These are phyloP conservation scores for Gymnobelideus leadbeateri DNA, from an alignment of 2,113 vertebrate genomes.

Conservation along the genomic window DNA sequence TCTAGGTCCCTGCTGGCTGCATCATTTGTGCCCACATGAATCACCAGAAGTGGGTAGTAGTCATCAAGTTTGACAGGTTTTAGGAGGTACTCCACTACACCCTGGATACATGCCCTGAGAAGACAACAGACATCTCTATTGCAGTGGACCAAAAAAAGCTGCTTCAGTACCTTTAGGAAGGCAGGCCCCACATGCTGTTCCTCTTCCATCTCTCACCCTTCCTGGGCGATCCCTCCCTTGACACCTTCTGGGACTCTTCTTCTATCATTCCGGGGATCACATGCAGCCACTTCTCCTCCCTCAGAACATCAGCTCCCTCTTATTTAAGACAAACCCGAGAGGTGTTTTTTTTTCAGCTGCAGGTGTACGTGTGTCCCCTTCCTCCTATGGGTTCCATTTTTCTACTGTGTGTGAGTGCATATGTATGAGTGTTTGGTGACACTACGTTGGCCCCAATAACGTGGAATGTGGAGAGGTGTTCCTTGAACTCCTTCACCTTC, in stretches of 20 bases:
- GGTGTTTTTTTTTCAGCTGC: background rate
- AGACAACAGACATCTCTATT: background rate
- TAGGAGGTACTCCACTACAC: background rate
- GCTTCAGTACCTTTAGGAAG: background rate
- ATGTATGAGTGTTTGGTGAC: background rate
- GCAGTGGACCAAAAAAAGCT: background rate
- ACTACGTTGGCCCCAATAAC: background rate
- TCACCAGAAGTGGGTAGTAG: background rate
- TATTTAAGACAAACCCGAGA: background rate
- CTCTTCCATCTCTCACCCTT: background rate
- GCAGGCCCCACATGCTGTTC: background rate
- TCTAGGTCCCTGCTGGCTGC: background rate
- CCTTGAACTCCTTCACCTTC: conserved; percentile 4
- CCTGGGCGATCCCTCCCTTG: background rate
- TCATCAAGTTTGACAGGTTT: background rate
- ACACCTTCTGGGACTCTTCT: background rate
- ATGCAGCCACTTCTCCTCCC: background rate
- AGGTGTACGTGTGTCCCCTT: background rate
- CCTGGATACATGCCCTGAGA: background rate
- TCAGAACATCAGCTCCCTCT: background rate
- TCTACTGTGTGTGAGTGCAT: background rate
- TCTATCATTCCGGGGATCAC: background rate
- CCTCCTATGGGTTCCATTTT: background rate
- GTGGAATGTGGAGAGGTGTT: background rate
- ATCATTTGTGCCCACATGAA: background rate